These are phyloP conservation scores for Ecdyonurus torrentis DNA, from an alignment of 2,888 invertebrate genomes.

Conservation along the genomic window DNA sequence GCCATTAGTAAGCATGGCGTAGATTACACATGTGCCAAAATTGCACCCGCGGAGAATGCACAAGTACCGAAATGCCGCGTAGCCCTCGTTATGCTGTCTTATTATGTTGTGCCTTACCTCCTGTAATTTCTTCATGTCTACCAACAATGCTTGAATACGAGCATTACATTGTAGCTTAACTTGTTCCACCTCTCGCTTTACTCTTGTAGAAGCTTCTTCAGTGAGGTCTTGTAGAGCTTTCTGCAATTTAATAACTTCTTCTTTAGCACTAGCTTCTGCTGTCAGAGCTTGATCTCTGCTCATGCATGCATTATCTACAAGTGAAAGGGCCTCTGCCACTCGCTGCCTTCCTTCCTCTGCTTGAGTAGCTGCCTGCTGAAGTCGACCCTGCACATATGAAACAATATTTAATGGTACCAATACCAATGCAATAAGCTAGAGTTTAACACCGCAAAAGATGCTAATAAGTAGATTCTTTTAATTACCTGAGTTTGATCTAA, in stretches of 20 bases:
- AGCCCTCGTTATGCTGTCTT: no score
- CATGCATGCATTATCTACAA: not conserved
- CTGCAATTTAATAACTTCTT: not conserved
- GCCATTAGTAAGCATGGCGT: no score
- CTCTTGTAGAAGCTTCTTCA: not conserved
- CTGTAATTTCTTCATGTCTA: not conserved
- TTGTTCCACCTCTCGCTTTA: conserved; percentile 1
- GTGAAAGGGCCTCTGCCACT: not conserved
- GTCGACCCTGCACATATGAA: not conserved
- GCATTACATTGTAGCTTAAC: not conserved
- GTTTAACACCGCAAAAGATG: not conserved
- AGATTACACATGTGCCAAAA: no score
- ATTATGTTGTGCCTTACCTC: no score
- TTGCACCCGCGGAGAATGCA: no score
- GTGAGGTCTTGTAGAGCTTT: not conserved
- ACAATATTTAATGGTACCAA: no score
- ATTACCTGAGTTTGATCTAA: not conserved
- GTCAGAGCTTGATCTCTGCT: not conserved
- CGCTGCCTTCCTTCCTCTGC: not conserved
- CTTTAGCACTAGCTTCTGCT: not conserved
- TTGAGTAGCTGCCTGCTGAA: not conserved
- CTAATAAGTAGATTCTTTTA: not conserved
- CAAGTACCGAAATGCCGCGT: no score
- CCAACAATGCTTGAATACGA: not conserved
- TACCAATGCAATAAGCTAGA: no score